These are phyloP conservation scores for Drosophila imparisetae DNA, from an alignment of 2,888 invertebrate species.

Conservation along the genomic window DNA sequence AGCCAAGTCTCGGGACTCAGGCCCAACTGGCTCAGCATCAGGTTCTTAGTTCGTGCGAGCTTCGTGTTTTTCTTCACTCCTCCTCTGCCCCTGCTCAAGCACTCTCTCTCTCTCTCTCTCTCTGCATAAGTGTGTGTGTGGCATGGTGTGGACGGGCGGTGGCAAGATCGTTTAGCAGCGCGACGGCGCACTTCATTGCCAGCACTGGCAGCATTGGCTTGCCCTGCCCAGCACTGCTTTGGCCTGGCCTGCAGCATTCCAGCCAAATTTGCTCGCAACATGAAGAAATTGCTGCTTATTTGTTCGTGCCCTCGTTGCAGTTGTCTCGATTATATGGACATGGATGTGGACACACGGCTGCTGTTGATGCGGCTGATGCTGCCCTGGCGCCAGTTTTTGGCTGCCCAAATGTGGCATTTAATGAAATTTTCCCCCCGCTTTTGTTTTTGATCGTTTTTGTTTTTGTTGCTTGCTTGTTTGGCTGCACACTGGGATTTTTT, in stretches of 20 bases:
- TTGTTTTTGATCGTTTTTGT: constrained; percentile 38
- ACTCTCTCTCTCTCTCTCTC: background rate
- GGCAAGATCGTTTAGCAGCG: constrained; percentile 79
- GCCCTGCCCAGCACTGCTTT: constrained; percentile 14
- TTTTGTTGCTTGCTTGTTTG: constrained; percentile 47
- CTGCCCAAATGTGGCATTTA: constrained; percentile 80
- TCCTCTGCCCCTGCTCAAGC: background rate
- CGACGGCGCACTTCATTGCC: constrained; percentile 77
- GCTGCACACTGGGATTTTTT: constrained; percentile 40
- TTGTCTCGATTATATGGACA: constrained; percentile 73
- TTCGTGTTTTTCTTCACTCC: constrained; percentile 17
- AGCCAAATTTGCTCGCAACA: constrained; percentile 79
- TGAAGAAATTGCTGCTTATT: constrained; percentile 79
- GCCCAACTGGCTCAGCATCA: constrained; percentile 50
- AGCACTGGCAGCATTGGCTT: constrained; percentile 11
- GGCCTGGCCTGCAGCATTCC: constrained; percentile 58
- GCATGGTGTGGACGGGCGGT: constrained; percentile 80
- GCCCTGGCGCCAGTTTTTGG: constrained; percentile 82
- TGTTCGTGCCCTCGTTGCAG: constrained; percentile 69
- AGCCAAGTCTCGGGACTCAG: constrained; percentile 13
- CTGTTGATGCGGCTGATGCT: constrained; percentile 29
- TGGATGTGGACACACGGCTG: constrained; percentile 42
- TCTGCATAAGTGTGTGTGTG: constrained; percentile 50
- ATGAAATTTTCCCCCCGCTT: constrained; percentile 73
- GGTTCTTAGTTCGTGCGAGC: constrained; percentile 78